These are phyloP conservation scores for Agonopterix subpropinquella DNA, from an alignment of 2,888 invertebrate species.

Conservation along the genomic window DNA sequence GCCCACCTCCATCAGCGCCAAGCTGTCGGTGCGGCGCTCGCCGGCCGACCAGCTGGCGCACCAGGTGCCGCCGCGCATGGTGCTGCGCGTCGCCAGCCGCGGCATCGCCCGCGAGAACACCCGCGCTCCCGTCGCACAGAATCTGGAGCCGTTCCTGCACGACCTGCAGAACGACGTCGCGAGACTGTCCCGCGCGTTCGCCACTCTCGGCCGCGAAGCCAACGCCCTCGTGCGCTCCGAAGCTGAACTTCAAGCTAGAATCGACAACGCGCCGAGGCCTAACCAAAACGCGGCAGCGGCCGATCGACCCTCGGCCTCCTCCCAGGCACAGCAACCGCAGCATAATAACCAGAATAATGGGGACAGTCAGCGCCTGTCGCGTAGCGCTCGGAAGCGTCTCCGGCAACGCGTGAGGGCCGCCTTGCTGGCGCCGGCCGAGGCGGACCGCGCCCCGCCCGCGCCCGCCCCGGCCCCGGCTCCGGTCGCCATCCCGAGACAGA, in stretches of 20 bases:
- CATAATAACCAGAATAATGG: too few species aligned
- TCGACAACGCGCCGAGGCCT: constrained; percentile 23
- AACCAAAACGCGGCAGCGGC: constrained; percentile 12
- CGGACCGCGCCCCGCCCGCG: constrained; percentile 4
- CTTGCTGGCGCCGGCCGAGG: constrained; percentile 24
- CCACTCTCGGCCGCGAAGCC: constrained; percentile 49
- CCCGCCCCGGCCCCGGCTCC: constrained; percentile 10
- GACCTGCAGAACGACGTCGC: constrained; percentile 54
- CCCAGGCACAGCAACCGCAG: constrained; percentile 11
- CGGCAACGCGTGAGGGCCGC: constrained; percentile 46
- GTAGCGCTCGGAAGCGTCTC: constrained; percentile 55
- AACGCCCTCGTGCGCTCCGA: constrained; percentile 42
- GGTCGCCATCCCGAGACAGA: constrained; percentile 15
- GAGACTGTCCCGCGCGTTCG: constrained; percentile 50
- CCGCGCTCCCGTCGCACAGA: constrained; percentile 22
- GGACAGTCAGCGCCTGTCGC: constrained; percentile 28
- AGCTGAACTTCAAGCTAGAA: constrained; percentile 36
- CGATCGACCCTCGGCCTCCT: constrained; percentile 5
- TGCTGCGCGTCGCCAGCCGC: constrained; percentile 59
- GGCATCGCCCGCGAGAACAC: constrained; percentile 26
- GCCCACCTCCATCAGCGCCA: constrained; percentile 42
- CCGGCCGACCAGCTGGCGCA: constrained; percentile 39
- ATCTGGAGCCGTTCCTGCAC: constrained; percentile 47
- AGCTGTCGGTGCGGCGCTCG: constrained; percentile 50
- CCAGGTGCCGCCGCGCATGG: constrained; percentile 53